Evolutionary conservation across 2,797 vertebrate species (phyloP), one percentile per base, ranked within the genome.

Genomic region (Ceryle rudis): DNA sequence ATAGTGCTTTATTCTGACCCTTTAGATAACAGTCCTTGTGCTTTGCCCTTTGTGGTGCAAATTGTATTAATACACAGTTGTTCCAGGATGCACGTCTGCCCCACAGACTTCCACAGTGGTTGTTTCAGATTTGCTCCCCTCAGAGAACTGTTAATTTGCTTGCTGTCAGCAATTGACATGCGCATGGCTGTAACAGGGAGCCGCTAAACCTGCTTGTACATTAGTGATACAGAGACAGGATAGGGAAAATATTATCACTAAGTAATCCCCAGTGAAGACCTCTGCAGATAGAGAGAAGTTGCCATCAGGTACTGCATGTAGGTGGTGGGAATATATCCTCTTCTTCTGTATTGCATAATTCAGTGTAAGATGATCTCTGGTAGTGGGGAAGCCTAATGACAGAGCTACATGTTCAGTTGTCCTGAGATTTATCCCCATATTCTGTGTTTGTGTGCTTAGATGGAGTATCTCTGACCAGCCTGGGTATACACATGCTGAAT

Each of bases 381-480:
- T 42, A 18, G 35, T 64, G 15, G 25, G 11, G 49, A 78, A 79
- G 54, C 21, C 11, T 46, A 7, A 28, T 39, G 49, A 15, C 60
- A 67, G 41, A 78, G n/a, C 9, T 46, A 18, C 4, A 2, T 31
- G 9, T 90, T 74, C 20, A 33, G 20, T 11, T 75, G 58, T 12
- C 54, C 28, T 44, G 39, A 72, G 58, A 10, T 65, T 60, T 71
- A 61, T 4, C 9, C 47, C 9, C 10, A 16, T 3, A 37, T 90
- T 78, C 39, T 78, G 19, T 29, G 13, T 49, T 69, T 69, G 11
- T 52, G 9, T 0, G 0, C 57, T 42, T 20, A 8, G 44, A 23
- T 42, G 28, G 28, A 44, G 12, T 51, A 29, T 79, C 33, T 84
- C 49, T 61, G 49, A 65, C 28, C 6, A 35, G 28, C 80, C 54